Evolutionary conservation across 2,113 vertebrate species (phyloP).

Genomic region (Ploceus nigricollis): DNA sequence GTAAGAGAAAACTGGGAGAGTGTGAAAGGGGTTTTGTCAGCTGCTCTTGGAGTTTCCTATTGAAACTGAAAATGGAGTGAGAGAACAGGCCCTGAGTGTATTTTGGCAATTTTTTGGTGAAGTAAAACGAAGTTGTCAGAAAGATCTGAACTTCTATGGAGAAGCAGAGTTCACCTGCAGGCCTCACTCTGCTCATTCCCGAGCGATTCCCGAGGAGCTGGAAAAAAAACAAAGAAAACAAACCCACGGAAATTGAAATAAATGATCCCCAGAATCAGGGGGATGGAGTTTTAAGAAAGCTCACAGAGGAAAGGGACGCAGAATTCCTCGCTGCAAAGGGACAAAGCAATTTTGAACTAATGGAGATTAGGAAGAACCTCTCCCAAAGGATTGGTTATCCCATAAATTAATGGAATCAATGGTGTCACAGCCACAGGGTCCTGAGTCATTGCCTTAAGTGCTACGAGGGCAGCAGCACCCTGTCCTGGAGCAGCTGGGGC

Average conservation of each 20-base stretch:
- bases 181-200: background rate
- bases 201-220: background rate
- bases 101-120: conserved; percentile 24
- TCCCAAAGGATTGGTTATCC: background rate
- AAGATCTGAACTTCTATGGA: background rate
- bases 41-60: background rate
- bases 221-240: background rate
- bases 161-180: background rate
- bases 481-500: background rate
- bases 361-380: background rate
- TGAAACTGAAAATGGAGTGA: background rate
- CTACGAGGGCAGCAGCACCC: background rate
- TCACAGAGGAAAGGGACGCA: background rate
- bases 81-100: background rate
- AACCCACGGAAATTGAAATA: background rate
- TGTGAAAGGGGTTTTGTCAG: conserved; percentile 7
- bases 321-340: background rate
- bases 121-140: conserved; percentile 7
- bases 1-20: background rate
- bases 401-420: background rate
- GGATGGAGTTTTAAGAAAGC: background rate
- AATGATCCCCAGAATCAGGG: background rate
- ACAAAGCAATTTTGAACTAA: background rate
- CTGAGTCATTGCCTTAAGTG: background rate
- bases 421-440: background rate